Conservation (phyloP, 2,113 vertebrate genomes). For the Hystrix cristata region DNA sequence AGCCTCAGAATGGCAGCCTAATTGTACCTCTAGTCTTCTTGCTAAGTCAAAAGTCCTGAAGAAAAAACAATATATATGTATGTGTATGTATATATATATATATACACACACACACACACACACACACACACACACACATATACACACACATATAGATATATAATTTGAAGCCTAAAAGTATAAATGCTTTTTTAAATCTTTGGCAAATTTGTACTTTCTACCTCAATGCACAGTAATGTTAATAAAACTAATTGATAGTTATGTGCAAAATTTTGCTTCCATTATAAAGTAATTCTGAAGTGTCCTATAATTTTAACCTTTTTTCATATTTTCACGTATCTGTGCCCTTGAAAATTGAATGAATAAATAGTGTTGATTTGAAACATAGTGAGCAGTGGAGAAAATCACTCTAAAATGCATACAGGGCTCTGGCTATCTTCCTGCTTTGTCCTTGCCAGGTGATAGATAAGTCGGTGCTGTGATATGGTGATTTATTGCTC, state of each 20-base stretch:
- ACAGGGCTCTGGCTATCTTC: neutral
- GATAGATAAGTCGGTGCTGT: neutral
- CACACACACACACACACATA: no score
- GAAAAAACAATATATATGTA: no score
- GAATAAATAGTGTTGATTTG: neutral
- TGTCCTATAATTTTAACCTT: neutral
- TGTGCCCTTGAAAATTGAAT: conserved; percentile 17
- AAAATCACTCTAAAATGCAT: neutral
- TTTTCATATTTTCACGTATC: neutral
- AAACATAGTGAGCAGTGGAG: neutral
- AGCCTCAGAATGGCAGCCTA: neutral
- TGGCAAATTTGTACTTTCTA: conserved; percentile 49
- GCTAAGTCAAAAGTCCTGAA: neutral
- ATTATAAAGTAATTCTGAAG: conserved; percentile 59
- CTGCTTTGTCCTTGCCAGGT: conserved; percentile 22
- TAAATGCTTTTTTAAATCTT: conserved; percentile 29
- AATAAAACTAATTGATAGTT: conserved; percentile 31
- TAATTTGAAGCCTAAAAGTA: neutral
- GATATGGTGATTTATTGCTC: conserved; percentile 18
- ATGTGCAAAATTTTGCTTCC: neutral
- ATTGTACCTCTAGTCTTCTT: neutral
- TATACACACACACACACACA: neutral
- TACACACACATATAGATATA: no score
- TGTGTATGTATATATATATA: no score
- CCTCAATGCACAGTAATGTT: neutral